Base-by-base conservation (phyloP, 2,797 vertebrate species). In the Poeciliopsis paucimaculata region DNA sequence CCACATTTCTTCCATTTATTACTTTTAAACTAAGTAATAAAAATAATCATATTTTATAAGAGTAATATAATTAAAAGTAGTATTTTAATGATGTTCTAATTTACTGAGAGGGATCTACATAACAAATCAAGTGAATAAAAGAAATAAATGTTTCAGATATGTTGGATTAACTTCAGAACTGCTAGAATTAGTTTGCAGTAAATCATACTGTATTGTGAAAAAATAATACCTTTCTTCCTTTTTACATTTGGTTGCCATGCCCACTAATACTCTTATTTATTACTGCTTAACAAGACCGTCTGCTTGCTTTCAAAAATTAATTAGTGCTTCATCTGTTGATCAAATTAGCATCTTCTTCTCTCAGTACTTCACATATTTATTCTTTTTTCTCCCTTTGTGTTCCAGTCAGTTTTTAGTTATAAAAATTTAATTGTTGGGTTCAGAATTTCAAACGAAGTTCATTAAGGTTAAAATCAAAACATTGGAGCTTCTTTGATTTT, bases 261-360 rank as follows among this genome's bases (percentile, higher is more conserved):
- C 77, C 49, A 62, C 36, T 77, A 88, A 85, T 78, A 78, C 57
- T 66, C 70, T 90, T 88, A 83, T 89, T 90, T 82, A 87, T 93
- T 76, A 75, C 77, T 83, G 81, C 80, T 77, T 82, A 82, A 80
- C 83, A 82, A 80, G 81, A 62, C 83, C 79, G 83, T 82, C 80
- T 77, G 80, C 73, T 81, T 84, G 79, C 70, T 80, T 81, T 86
- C 77, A 88, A 57, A 78, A 78, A 85, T 87, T 83, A 90, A 89
- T 90, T 86, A 77, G 75, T 81, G 55, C 90, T 87, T 87, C 76
- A 83, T 84, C 82, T 82, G 72, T 89, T 80, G 82, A 84, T 92
- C 88, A 87, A 4, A 85, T 83, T 79, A 84, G 60, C 86, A 73
- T 76, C 79, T 83, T 74, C 15, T 75, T 75, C 80, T 45, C 72